Evolutionary conservation across 2,113 vertebrate species (phyloP).

Genomic region (Aegotheles bennettii): DNA sequence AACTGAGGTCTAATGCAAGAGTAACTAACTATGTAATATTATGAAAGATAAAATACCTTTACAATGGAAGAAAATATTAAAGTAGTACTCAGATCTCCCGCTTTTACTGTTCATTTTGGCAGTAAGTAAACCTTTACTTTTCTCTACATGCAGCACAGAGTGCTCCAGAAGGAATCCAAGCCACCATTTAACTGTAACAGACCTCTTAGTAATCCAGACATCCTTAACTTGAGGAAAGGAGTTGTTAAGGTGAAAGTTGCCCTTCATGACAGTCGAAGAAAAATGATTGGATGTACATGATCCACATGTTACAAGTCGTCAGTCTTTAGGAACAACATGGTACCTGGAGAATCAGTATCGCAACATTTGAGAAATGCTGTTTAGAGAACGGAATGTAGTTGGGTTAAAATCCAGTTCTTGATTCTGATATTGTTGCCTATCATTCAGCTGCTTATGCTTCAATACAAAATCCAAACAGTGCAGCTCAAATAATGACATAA

Average conservation of each 20-base stretch:
- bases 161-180: background rate
- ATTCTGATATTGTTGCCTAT: background rate
- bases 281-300: background rate
- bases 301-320: background rate
- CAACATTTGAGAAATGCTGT: background rate
- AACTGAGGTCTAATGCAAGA: background rate
- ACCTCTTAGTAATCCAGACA: background rate
- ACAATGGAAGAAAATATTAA: background rate
- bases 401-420: background rate
- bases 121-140: background rate
- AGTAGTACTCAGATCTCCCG: background rate
- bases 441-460: background rate
- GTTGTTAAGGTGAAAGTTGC: background rate
- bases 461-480: background rate
- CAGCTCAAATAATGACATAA: background rate
- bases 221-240: background rate
- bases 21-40: background rate
- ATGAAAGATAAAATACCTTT: background rate
- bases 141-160: background rate
- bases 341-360: background rate
- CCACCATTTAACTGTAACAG: background rate
- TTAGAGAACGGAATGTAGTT: rapidly evolving
- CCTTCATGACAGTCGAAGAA: background rate
- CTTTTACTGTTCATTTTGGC: background rate
- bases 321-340: background rate